Base-by-base conservation (phyloP, 1,140 invertebrate species). In the Apocrypta bakeri region DNA sequence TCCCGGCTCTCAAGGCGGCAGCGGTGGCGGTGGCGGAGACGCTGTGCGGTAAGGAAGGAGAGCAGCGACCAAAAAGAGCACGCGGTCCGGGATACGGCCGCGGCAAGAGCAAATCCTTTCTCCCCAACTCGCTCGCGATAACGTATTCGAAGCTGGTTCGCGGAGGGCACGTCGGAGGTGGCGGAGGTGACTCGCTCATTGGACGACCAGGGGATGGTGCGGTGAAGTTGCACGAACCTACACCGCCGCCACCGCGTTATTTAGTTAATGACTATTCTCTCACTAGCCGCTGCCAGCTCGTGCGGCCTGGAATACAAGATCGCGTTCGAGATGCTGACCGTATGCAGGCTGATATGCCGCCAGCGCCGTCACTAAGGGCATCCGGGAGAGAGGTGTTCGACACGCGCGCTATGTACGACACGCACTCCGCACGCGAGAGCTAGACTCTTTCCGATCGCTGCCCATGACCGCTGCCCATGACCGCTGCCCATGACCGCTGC, bases 231-330 rank as follows among this genome's bases (percentile, higher is more conserved):
- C 25, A 31, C 17, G 48, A 61, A n/a, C 27, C 31, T 24, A 8
- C 12, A 7, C 12, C 24, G 66, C 40, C 31, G n/a, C 37, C 40
- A 66, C 74, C 29, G 74, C 86, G 88, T 90, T 90, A 90, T 90
- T 90, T 90, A 88, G 88, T 89, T 90, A 90, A 90, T 90, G 89
- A 90, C 89, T 90, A 89, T 89, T 90, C 88, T 90, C 88, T 89
- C 88, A 84, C 88, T 89, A 85, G 85, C 84, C 12, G 86, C 87
- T 87, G 86, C 83, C 84, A 86, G 85, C 77, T 85, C 85, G 83
- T 11, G 82, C 84, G 79, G 83, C 79, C 31, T 6, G 88, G 89
- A 90, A 90, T 90, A 90, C 88, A 88, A 90, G 89, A 91, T 92
- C 90, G 90, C 90, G 90, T 91, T 90, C 89, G 87, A 91, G 91